These are phyloP conservation scores for Nemopilema nomurai DNA, from an alignment of 30 jellyfish, hydroid and myxozoan species.

Conservation along the genomic window DNA sequence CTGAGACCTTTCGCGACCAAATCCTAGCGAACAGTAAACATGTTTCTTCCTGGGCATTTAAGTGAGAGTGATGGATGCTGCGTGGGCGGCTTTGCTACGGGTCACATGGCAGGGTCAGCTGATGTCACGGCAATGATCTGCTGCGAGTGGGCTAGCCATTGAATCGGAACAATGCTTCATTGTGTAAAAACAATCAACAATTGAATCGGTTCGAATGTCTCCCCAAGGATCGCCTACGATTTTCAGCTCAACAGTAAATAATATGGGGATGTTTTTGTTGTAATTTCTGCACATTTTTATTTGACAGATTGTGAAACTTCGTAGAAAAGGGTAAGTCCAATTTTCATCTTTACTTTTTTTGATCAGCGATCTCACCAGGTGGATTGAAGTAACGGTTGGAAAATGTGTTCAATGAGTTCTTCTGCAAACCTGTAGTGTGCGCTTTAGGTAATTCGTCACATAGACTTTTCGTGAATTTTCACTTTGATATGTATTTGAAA, in stretches of 20 bases:
- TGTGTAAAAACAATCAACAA: conserved; percentile 48
- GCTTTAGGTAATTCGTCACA: no score
- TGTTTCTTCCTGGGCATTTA: not conserved
- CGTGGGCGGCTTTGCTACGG: conserved; percentile 46
- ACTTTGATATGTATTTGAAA: no score
- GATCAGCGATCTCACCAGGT: not conserved
- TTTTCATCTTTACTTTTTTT: no score
- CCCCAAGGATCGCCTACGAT: not conserved
- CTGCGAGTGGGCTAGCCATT: conserved; percentile 41
- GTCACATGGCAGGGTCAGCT: conserved; percentile 68
- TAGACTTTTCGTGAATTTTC: no score
- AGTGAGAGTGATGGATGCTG: not conserved
- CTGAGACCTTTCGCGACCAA: not conserved
- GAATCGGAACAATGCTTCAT: conserved; percentile 55
- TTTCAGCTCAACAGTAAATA: not conserved
- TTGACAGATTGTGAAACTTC: not conserved
- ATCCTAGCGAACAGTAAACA: not conserved
- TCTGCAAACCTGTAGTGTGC: not conserved
- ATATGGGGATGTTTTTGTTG: not conserved
- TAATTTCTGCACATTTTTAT: not conserved
- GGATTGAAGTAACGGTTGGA: not conserved
- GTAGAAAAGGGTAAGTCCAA: not conserved
- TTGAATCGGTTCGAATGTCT: conserved; percentile 31
- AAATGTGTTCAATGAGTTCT: not conserved
- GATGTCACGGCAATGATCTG: conserved; percentile 19